These are phyloP conservation scores for Oxygymnocypris stewartii DNA, from an alignment of 2,113 vertebrate species.

Conservation along the genomic window DNA sequence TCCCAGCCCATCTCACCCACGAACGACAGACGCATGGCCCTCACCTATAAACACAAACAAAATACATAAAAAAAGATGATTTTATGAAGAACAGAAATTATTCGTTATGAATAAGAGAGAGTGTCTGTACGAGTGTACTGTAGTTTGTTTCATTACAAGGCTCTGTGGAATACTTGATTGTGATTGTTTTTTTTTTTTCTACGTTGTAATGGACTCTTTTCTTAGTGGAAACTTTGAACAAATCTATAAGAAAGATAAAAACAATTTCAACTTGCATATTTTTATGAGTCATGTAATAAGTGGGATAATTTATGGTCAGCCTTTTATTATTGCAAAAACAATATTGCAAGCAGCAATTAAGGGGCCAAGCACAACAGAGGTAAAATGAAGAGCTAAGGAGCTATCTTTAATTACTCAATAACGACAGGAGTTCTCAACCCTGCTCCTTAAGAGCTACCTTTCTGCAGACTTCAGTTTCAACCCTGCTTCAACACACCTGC, in stretches of 20 bases:
- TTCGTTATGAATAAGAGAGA: neutral
- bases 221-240: neutral
- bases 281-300: neutral
- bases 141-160: too few species aligned
- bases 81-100: neutral
- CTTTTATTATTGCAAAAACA: neutral
- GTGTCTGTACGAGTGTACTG: neutral
- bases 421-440: neutral
- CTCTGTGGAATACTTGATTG: too few species aligned
- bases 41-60: constrained; percentile 74
- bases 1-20: constrained; percentile 98
- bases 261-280: neutral
- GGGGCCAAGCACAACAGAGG: too few species aligned
- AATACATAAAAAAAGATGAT: neutral
- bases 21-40: constrained; percentile 90
- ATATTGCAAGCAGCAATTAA: too few species aligned
- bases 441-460: neutral
- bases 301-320: neutral
- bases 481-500: neutral
- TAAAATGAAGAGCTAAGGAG: too few species aligned
- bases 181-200: too few species aligned
- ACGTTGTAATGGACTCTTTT: neutral
- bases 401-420: too few species aligned
- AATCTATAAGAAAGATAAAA: neutral
- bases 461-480: neutral